Conservation (phyloP, 2,888 invertebrate species). For the Leptinotarsa rubiginosa region DNA sequence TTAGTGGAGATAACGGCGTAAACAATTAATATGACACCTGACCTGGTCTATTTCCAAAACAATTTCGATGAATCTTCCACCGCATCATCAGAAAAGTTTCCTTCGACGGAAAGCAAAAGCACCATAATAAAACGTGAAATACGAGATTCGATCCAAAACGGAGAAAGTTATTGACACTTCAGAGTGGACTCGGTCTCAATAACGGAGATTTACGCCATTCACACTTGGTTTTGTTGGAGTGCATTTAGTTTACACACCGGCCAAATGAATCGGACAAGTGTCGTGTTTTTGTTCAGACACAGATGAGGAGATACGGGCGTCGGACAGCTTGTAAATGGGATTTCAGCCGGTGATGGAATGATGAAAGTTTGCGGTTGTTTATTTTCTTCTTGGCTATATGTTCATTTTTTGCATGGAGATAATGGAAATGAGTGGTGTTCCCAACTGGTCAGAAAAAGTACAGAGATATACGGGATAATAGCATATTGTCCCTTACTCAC, state of each 20-base stretch:
- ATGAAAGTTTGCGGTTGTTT: constrained; percentile 16
- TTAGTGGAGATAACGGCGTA: no score
- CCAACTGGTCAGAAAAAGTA: no score
- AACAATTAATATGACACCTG: no score
- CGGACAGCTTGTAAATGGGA: constrained; percentile 17
- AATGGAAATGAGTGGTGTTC: no score
- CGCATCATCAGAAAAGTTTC: neutral
- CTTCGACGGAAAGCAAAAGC: constrained; percentile 24
- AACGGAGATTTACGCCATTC: constrained; percentile 31
- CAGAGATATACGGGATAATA: no score
- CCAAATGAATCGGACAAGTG: constrained; percentile 23
- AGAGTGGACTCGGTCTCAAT: constrained; percentile 28
- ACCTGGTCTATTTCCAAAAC: no score
- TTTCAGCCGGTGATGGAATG: constrained; percentile 7
- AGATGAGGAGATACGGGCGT: constrained; percentile 21
- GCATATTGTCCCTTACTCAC: no score
- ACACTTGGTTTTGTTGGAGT: constrained; percentile 31
- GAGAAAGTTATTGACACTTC: constrained; percentile 40
- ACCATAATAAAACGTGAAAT: constrained; percentile 34
- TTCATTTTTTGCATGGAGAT: neutral
- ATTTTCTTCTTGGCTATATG: constrained; percentile 5
- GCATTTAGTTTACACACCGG: constrained; percentile 34
- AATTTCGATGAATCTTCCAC: neutral
- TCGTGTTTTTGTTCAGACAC: constrained; percentile 13
- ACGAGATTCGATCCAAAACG: constrained; percentile 30